These are phyloP conservation scores for Psittacula cyanocephala DNA, from an alignment of 2,113 vertebrate genomes.

Conservation along the genomic window DNA sequence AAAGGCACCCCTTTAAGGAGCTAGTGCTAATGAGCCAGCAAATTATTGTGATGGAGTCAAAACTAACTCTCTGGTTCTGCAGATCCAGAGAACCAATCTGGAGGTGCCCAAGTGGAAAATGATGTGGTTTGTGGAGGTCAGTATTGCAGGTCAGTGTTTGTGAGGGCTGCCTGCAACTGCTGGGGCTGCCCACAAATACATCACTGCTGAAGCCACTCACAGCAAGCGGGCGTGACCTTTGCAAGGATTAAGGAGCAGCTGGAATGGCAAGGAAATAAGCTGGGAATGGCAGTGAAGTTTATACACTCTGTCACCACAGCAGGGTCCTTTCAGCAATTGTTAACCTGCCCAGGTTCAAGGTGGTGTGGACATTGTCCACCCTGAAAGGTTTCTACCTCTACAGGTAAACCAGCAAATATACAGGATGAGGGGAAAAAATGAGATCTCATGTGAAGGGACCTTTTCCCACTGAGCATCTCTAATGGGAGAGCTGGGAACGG, in stretches of 20 bases:
- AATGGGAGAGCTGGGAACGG: not conserved
- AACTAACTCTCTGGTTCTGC: conserved; percentile 19
- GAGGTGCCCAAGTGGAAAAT: conserved; percentile 72
- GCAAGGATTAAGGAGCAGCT: not conserved
- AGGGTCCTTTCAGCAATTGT: not conserved
- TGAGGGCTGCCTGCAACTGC: not conserved
- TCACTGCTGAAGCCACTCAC: not conserved
- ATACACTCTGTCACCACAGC: not conserved
- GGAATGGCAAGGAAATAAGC: not conserved
- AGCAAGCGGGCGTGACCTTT: not conserved
- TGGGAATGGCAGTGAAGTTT: not conserved
- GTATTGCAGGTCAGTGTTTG: conserved; percentile 32
- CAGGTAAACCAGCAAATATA: not conserved
- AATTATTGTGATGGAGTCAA: conserved; percentile 31
- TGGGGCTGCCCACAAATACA: not conserved
- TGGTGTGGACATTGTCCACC: rapidly evolving
- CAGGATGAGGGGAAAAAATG: not conserved
- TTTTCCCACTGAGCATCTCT: not conserved
- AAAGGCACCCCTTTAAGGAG: conserved; percentile 59
- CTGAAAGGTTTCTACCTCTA: not conserved
- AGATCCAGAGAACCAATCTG: conserved; percentile 60
- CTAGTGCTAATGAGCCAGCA: conserved; percentile 66
- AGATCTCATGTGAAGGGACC: not conserved
- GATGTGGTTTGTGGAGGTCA: conserved; percentile 61
- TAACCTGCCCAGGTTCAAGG: not conserved